Percentiles rank a stretch among this genome's conserved stretches.
Evolutionary conservation across 2,888 invertebrate species (phyloP).

Genomic region (Rhamnusium bicolor): DNA sequence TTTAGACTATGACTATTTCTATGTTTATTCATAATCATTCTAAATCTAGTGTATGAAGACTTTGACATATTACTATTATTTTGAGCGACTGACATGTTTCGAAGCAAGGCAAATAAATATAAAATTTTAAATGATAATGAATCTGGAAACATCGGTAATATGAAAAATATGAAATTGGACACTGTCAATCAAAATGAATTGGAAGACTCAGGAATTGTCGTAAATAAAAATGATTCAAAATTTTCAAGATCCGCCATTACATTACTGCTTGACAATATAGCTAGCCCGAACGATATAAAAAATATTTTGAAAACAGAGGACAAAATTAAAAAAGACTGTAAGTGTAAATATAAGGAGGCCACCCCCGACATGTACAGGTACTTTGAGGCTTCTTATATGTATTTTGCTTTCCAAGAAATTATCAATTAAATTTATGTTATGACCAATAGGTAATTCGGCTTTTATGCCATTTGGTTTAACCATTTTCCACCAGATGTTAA

Average conservation of each 20-base stretch:
- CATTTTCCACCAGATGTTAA: background rate
- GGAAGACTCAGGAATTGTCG: slow-evolving; percentile 15
- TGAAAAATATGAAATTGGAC: background rate
- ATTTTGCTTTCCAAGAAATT: no score
- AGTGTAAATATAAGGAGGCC: slow-evolving; percentile 14
- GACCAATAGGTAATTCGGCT: background rate
- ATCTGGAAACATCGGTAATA: background rate
- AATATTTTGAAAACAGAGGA: slow-evolving; percentile 30
- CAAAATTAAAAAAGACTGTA: slow-evolving; percentile 26
- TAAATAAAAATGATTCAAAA: slow-evolving; percentile 14
- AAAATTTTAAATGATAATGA: background rate
- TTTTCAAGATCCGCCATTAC: slow-evolving; percentile 38
- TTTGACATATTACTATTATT: no score
- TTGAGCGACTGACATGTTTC: background rate
- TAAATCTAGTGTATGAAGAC: no score
- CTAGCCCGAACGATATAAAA: slow-evolving; percentile 28
- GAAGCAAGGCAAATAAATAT: background rate
- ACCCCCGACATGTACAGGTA: no score
- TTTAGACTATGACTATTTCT: no score
- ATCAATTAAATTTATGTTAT: background rate
- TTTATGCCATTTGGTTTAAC: background rate
- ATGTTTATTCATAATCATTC: no score
- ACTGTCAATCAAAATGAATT: background rate
- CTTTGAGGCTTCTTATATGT: no score
- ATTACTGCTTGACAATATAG: slow-evolving; percentile 39